phyloP scores from a whole-genome alignment of 2,113 vertebrate species.

The Antechinus stuartii region DNA sequence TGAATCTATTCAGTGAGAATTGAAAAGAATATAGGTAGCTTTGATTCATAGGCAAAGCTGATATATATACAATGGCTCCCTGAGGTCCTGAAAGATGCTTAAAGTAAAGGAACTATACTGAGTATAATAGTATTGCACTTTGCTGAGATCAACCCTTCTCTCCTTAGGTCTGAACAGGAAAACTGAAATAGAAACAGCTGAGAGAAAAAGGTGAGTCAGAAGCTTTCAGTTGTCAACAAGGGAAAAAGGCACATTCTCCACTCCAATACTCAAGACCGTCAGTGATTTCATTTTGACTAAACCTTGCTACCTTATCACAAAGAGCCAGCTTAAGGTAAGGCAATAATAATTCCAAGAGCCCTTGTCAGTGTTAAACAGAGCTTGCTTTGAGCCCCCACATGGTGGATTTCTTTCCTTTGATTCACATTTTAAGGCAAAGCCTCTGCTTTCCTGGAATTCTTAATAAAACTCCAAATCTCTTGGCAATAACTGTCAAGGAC shows the following conservation, averaged over 20 bases:
- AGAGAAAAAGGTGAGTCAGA: background rate
- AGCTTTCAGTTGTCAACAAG: background rate
- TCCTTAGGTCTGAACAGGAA: background rate
- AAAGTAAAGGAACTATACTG: background rate
- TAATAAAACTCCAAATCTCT: conserved; percentile 5
- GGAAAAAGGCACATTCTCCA: background rate
- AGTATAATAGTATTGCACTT: background rate
- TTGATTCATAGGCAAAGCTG: background rate
- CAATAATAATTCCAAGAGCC: background rate
- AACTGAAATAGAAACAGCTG: background rate
- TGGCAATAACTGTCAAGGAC: background rate
- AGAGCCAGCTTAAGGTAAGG: background rate
- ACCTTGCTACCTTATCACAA: background rate
- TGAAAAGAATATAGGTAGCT: background rate
- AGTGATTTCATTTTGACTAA: background rate
- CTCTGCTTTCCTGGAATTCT: conserved; percentile 1
- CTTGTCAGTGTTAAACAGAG: background rate
- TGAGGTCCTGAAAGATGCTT: background rate
- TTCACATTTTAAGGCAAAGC: background rate
- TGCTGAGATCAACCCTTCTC: background rate
- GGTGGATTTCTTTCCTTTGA: background rate
- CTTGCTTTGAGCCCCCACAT: background rate
- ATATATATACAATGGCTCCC: background rate
- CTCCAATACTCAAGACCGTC: background rate
- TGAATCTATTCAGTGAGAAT: background rate